Evolutionary conservation across 2,888 invertebrate genomes (phyloP), one percentile per base, ranked within the genome.

Genomic region (Cylindroiulus punctatus): DNA sequence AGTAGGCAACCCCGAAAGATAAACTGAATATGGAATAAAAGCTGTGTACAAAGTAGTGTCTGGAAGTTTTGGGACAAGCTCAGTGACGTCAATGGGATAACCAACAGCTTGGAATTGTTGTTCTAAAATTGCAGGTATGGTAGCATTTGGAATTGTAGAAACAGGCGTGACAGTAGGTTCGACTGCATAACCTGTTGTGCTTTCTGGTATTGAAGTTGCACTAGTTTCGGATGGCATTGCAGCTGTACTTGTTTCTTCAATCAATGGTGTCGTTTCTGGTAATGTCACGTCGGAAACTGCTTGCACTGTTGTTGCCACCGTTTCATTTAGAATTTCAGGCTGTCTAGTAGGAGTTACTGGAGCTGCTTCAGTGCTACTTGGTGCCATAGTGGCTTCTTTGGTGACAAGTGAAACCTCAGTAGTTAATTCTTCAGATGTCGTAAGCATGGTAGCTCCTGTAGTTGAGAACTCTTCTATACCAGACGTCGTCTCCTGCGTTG

Each of bases 1-100:
- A 40, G 12, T 10, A 14, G 85, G 85, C 26, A 85, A 26, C 40
- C 81, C 40, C 12, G 65, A 40, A 8, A 85, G 36, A 76, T 85
- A 85, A 76, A 40, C 85, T 65, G 85, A 85, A 76, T 85, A 85
- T 85, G 85, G 85, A 36, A 85, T 22, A n/a, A 85, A 85, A 4
- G 85, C 85, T 2, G 85, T 85, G 26, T 85, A 85, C n/a, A 65
- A 36, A 2, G 32, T 36, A 4, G 85, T 65, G 22, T 65, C 40
- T 19, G 85, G 85, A 32, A 85, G 40, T 42, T 76, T 36, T 76
- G 65, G 26, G 76, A 8, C 30, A 36, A 85, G 85, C 8, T 85
- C 76, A 76, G 85, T 65, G 1, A 40, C 26, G 19, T 76, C 81
- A 22, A 85, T 85, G 10, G 36, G 65, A 52, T 76, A 85, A 3